A percentile compares a stretch with the other conserved stretches of the same genome.
phyloP scores from a whole-genome alignment of 1,140 invertebrate genomes.

The Drosophila athabasca region DNA sequence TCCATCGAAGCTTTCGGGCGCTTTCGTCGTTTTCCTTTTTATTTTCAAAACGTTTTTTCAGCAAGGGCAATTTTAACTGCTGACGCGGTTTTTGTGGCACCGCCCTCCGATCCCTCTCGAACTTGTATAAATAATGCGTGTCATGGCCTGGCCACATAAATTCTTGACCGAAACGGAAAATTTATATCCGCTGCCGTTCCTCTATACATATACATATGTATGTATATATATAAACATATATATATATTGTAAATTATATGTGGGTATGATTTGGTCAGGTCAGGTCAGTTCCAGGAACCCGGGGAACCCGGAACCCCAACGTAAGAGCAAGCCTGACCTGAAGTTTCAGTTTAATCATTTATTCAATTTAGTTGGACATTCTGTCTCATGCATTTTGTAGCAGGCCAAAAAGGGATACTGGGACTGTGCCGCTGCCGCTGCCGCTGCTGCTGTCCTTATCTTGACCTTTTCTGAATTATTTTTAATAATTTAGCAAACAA shows the following conservation, averaged over 20 bases:
- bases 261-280: slow-evolving; percentile 34
- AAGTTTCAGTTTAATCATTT: slow-evolving; percentile 77
- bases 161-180: slow-evolving; percentile 73
- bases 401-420: slow-evolving; percentile 35
- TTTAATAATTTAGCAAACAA: slow-evolving; percentile 70
- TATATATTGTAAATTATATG: slow-evolving; percentile 15
- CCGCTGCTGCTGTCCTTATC: slow-evolving; percentile 40
- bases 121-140: slow-evolving; percentile 75
- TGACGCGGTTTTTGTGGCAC: slow-evolving; percentile 64
- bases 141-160: slow-evolving; percentile 74
- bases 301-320: slow-evolving; percentile 4
- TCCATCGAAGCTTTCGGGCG: no score
- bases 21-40: not conserved
- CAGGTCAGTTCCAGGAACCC: slow-evolving; percentile 8
- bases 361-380: slow-evolving; percentile 81
- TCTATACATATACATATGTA: slow-evolving; percentile 8
- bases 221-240: slow-evolving; percentile 28
- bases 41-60: slow-evolving; percentile 41
- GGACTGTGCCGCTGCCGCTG: slow-evolving; percentile 14
- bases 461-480: slow-evolving; percentile 71
- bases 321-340: slow-evolving; percentile 27
- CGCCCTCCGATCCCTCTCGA: slow-evolving; percentile 24
- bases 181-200: slow-evolving; percentile 60
- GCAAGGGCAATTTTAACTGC: slow-evolving; percentile 76
- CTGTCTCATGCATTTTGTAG: slow-evolving; percentile 74